Percentiles rank a stretch among this genome's conserved stretches.
Evolutionary conservation across 2,113 vertebrate species (phyloP).

Genomic region (Anarhynchus alexandrinus): DNA sequence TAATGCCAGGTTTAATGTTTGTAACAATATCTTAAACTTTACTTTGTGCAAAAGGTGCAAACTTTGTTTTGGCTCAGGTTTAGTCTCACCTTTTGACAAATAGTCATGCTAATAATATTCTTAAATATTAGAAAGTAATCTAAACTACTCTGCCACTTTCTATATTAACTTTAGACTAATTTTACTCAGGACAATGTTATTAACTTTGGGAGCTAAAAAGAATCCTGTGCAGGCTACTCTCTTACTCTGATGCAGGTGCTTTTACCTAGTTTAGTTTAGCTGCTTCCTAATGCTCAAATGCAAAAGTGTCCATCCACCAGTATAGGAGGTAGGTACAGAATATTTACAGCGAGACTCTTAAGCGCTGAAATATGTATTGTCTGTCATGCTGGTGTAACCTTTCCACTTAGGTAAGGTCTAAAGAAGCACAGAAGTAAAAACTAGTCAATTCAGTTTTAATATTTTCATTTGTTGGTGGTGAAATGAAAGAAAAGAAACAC

Average conservation of each 20-base stretch:
- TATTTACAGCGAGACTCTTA: background rate
- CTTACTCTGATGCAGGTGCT: background rate
- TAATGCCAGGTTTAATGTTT: background rate
- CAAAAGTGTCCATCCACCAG: background rate
- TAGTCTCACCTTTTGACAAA: background rate
- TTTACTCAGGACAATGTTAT: background rate
- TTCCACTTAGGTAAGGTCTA: background rate
- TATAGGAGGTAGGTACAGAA: background rate
- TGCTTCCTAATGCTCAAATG: background rate
- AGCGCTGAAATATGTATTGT: background rate
- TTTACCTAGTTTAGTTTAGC: background rate
- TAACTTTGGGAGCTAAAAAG: background rate
- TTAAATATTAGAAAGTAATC: background rate
- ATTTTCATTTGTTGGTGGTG: background rate
- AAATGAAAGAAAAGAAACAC: background rate
- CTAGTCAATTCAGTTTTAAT: background rate
- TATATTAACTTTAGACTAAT: background rate
- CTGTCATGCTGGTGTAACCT: background rate
- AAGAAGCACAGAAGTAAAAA: background rate
- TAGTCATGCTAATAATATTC: background rate
- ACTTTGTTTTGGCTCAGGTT: background rate
- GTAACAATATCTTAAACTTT: background rate
- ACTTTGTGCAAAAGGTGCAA: background rate
- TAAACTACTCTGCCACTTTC: background rate
- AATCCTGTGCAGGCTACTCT: background rate